Base-by-base conservation (phyloP, 2,113 vertebrate species). In the Atlantisia rogersi region DNA sequence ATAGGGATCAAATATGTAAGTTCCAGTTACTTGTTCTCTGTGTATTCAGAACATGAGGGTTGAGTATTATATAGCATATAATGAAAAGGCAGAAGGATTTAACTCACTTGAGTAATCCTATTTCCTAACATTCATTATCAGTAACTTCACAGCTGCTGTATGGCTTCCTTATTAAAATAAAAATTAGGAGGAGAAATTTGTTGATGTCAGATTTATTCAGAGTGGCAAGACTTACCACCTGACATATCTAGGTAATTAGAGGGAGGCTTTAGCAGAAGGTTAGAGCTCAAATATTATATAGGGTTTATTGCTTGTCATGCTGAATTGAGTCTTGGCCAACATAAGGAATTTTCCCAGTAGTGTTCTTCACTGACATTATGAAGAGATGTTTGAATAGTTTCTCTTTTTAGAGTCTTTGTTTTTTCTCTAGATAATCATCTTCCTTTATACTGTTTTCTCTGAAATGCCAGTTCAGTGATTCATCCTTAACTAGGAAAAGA, bases 111-210 rank as follows among this genome's bases (percentile, higher is more conserved):
- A 97, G 69, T 95, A 96, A 97, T 95, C 88, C 62, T 86, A 89
- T 96, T 97, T 95, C 80, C 63, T 91, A 96, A 85, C n/a, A 65
- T 84, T 94, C 92, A 95, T 95, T 96, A 97, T 96, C 94, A 96
- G 92, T 87, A 95, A 93, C 44, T 93, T 96, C 70, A 83, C 64
- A 97, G 94, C 70, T 93, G 53, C 55, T 79, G 9, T 86, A 77
- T 71, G 70, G 81, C 46, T 96, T 96, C 82, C 55, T 95, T 97
- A 94, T 82, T 95, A 95, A 96, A 90, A 58, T 74, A 83, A 97
- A 96, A 96, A 94, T 67, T 90, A 97, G 60, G 56, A 90, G 67
- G 40, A 95, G 65, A 83, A 94, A 91, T 88, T 81, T 94, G 90
- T 87, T 92, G 92, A 93, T 97, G 85, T 94, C 82, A 94, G 69